Evolutionary conservation across 1,140 invertebrate species (phyloP).

Genomic region (Armadillidium nasatum): DNA sequence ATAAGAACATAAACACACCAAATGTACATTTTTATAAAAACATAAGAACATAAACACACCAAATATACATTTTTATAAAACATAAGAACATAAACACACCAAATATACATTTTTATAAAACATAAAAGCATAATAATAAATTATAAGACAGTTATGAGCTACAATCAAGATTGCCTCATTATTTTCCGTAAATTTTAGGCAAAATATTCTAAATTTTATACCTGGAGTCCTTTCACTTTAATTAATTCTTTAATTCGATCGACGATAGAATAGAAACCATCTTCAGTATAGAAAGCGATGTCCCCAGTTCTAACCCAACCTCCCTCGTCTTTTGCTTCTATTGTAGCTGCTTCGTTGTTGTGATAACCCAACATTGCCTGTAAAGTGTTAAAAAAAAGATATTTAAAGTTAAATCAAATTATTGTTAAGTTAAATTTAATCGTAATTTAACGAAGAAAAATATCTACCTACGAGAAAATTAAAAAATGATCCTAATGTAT

Average conservation of each 20-base stretch:
- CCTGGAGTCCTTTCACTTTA: slow-evolving; percentile 43
- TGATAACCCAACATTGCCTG: slow-evolving; percentile 50
- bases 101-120: too few relatives aligned
- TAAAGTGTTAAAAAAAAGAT: background rate
- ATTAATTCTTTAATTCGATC: slow-evolving; percentile 53
- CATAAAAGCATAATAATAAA: too few relatives aligned
- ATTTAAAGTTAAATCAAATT: background rate
- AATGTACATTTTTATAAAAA: too few relatives aligned
- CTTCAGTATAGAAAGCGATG: slow-evolving; percentile 47
- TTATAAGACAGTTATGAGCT: too few relatives aligned
- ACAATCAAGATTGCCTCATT: too few relatives aligned
- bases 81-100: too few relatives aligned
- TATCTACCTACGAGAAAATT: background rate
- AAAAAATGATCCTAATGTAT: background rate
- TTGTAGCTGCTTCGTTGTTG: slow-evolving; percentile 51
- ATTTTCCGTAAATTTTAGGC: background rate
- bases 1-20: too few relatives aligned
- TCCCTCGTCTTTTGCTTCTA: slow-evolving; percentile 49
- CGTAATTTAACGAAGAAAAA: too few relatives aligned
- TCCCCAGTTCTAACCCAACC: slow-evolving; percentile 54
- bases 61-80: too few relatives aligned
- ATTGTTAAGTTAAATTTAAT: too few relatives aligned
- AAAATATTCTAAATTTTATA: background rate
- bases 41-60: too few relatives aligned
- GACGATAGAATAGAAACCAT: slow-evolving; percentile 48